A percentile compares a stretch with the other conserved stretches of the same genome.
These are phyloP conservation scores for Lithobates sylvaticus DNA, from an alignment of 2,797 vertebrate genomes.

Conservation along the genomic window DNA sequence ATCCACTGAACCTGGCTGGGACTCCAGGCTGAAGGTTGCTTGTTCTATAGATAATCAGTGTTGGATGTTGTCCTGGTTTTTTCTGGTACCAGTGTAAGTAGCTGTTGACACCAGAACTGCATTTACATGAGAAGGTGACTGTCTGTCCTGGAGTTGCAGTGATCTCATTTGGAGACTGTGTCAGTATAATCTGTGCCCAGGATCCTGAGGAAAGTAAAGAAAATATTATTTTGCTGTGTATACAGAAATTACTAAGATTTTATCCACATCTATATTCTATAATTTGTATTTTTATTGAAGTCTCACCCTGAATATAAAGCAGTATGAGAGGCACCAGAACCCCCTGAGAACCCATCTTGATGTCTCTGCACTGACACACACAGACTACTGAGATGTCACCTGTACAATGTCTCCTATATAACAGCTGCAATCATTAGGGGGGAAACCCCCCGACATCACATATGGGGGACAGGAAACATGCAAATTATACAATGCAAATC, in stretches of 20 bases:
- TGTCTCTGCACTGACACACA: slow-evolving; percentile 28
- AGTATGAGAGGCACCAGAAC: not conserved
- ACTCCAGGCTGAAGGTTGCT: accelerated
- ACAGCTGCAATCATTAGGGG: not conserved
- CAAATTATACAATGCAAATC: too few species aligned
- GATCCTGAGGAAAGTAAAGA: not conserved
- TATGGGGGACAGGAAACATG: not conserved
- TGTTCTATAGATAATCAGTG: not conserved
- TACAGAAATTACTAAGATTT: too few species aligned
- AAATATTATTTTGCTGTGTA: not conserved
- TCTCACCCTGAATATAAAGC: slow-evolving; percentile 12
- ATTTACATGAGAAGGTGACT: not conserved
- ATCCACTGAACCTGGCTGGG: slow-evolving; percentile 38
- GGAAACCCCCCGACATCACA: not conserved
- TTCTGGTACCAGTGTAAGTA: slow-evolving; percentile 42
- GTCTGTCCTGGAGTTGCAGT: too few species aligned
- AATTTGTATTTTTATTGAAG: not conserved
- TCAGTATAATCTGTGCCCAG: too few species aligned
- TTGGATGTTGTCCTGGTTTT: slow-evolving; percentile 35
- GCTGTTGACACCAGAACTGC: not conserved
- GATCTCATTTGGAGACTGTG: too few species aligned
- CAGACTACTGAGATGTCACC: slow-evolving; percentile 39
- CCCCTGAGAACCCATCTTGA: slow-evolving; percentile 24
- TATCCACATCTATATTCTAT: too few species aligned
- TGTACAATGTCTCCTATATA: slow-evolving; percentile 23